A percentile compares a stretch with the other conserved stretches of the same genome.
Evolutionary conservation across 2,797 vertebrate species (phyloP).

Genomic region (Chelon auratus): DNA sequence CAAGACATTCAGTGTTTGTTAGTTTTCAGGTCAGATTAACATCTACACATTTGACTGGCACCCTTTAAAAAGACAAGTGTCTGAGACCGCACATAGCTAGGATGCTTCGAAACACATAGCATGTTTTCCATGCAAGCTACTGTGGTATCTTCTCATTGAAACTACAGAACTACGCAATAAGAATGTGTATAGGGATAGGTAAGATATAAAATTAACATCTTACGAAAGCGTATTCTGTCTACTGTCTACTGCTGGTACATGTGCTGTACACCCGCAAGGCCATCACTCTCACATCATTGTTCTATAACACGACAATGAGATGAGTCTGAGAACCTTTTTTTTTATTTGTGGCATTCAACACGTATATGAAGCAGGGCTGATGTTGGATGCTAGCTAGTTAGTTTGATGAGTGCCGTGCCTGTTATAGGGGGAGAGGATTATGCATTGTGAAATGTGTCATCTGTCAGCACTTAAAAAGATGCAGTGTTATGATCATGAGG

Average conservation of each 20-base stretch:
- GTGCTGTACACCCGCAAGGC: conserved; percentile 45
- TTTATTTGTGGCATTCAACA: conserved; percentile 54
- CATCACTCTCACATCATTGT: conserved; percentile 52
- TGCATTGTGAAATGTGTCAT: conserved; percentile 67
- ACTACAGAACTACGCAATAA: conserved; percentile 2
- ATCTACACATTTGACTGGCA: conserved; percentile 4
- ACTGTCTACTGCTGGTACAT: conserved; percentile 48
- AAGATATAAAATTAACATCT: conserved; percentile 22
- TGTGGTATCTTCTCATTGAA: conserved; percentile 9
- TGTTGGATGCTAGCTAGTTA: conserved; percentile 57
- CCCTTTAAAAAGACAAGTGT: background rate
- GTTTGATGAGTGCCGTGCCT: conserved; percentile 56
- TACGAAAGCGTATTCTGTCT: conserved; percentile 11
- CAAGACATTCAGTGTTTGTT: conserved; percentile 2
- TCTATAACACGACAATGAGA: conserved; percentile 50
- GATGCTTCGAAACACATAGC: conserved; percentile 1
- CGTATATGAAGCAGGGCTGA: conserved; percentile 44
- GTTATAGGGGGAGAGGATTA: conserved; percentile 55
- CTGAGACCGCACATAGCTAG: conserved; percentile 1
- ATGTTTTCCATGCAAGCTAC: conserved; percentile 5
- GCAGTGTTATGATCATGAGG: conserved; percentile 49
- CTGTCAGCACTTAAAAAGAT: conserved; percentile 76
- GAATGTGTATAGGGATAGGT: conserved; percentile 14
- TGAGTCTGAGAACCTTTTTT: conserved; percentile 51
- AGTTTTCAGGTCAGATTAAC: conserved; percentile 4